Evolutionary conservation across 2,113 vertebrate species (phyloP).

Genomic region (Rhagologus leucostigma): DNA sequence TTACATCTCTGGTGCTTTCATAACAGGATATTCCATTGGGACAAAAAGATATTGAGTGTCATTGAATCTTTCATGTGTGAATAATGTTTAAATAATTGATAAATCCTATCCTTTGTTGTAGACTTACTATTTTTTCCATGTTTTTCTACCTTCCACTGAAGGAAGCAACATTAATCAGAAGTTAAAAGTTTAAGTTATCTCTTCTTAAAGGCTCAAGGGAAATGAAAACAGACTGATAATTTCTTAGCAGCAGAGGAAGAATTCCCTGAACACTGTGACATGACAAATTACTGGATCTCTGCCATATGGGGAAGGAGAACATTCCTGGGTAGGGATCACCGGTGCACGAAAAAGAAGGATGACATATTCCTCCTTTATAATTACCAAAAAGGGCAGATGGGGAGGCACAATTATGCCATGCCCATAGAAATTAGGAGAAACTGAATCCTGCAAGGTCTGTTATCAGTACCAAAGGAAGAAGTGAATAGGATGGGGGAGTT

Average conservation of each 20-base stretch:
- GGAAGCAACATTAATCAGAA: not conserved
- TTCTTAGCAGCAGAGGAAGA: constrained; percentile 1
- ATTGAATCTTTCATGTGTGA: not conserved
- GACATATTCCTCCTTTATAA: not conserved
- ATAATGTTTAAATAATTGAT: constrained; percentile 8
- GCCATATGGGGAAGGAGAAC: not conserved
- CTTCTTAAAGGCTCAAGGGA: not conserved
- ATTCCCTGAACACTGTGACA: not conserved
- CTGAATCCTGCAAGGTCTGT: not conserved
- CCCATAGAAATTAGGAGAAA: not conserved
- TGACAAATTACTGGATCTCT: not conserved
- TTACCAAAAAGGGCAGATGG: not conserved
- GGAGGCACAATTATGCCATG: not conserved
- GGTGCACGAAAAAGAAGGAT: not conserved
- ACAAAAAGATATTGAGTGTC: not conserved
- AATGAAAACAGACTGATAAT: constrained; percentile 6
- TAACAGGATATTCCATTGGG: not conserved
- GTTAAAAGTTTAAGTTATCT: constrained; percentile 17
- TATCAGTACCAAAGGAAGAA: not conserved
- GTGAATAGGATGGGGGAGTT: not conserved
- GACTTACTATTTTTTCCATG: not conserved
- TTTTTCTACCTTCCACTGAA: not conserved
- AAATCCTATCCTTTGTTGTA: not conserved
- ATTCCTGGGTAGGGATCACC: not conserved
- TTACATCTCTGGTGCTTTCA: not conserved